A percentile compares a stretch with the other conserved stretches of the same genome.
Evolutionary conservation across 2,113 vertebrate species (phyloP).

Genomic region (Oxygymnocypris stewartii): DNA sequence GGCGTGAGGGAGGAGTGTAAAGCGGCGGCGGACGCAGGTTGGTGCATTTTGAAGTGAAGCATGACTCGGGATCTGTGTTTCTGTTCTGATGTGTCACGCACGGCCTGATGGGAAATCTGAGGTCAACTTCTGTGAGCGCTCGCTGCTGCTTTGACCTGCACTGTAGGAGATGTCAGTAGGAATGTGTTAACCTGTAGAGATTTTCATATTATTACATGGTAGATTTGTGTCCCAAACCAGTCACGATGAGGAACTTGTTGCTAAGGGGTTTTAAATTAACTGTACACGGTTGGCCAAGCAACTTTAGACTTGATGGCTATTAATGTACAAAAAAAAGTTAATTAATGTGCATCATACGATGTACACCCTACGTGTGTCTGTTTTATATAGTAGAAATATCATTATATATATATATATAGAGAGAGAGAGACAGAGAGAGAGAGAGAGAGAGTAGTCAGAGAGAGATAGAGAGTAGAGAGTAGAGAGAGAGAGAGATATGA

Average conservation of each 20-base stretch:
- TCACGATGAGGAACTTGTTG: background rate
- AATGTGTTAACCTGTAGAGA: background rate
- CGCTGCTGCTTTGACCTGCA: background rate
- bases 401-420: background rate
- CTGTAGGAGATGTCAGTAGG: too few species aligned
- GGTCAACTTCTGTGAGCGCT: background rate
- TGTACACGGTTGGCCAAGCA: background rate
- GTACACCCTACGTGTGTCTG: background rate
- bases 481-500: background rate
- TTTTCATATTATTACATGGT: background rate
- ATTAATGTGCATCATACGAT: background rate
- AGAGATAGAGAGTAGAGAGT: background rate
- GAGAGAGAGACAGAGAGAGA: background rate
- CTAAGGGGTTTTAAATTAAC: background rate
- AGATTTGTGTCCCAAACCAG: background rate
- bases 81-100: conserved; percentile 65
- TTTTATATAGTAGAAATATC: background rate
- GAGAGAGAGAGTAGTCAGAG: background rate
- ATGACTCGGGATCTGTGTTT: conserved; percentile 51
- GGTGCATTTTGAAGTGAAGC: conserved; percentile 61
- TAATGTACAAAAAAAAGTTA: background rate
- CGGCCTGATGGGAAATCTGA: conserved; percentile 11
- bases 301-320: background rate
- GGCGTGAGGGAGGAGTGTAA: conserved; percentile 33
- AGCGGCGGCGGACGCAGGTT: conserved; percentile 43